Evolutionary conservation across 2,888 invertebrate species (phyloP), one percentile per base, ranked within the genome.

Genomic region (Drosophila monieri): DNA sequence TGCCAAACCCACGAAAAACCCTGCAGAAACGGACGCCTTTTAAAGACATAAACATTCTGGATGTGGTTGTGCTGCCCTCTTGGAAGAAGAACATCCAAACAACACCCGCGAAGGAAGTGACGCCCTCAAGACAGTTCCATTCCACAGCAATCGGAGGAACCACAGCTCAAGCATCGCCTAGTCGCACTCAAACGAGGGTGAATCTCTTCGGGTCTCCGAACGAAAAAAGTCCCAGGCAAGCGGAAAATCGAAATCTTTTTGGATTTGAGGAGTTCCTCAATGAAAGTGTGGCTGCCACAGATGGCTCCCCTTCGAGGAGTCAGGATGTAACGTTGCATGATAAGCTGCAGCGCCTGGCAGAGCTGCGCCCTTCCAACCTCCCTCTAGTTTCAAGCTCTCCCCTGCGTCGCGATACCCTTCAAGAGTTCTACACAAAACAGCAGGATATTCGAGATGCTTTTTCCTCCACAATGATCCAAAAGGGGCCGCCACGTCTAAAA

Each of bases 41-140:
- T 0, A 90, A 90, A 58, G 60, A 85, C 3, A 90, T 91, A 4
- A 90, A 90, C 57, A 85, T 91, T 43, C 18, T 90, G 18, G 90
- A 91, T 3, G 87, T 90, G 4, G 72, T 90, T 6, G 57, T 71
- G 0, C 47, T 91, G 32, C 90, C 91, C 2, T 75, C 88, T 0
- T 89, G 78, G 76, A 84, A 86, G 66, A 77, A 75, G 37, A 61
- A 77, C 32, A 41, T 30, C 25, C 75, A 46, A 21, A 18, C 5
- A 10, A 55, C 61, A 15, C 49, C 72, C 10, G 18, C 32, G 6
- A 68, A 68, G 6, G 67, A 21, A 21, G n/a, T 1, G n/a, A 39
- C 25, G 4, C 27, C 32, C 8, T 15, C 15, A 1, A 65, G n/a
- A 14, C 43, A 27, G 2, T 6, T 14, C 1, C n/a, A 4, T 8